These are phyloP conservation scores for Rotaria socialis DNA, from an alignment of 2,888 invertebrate species.

Conservation along the genomic window DNA sequence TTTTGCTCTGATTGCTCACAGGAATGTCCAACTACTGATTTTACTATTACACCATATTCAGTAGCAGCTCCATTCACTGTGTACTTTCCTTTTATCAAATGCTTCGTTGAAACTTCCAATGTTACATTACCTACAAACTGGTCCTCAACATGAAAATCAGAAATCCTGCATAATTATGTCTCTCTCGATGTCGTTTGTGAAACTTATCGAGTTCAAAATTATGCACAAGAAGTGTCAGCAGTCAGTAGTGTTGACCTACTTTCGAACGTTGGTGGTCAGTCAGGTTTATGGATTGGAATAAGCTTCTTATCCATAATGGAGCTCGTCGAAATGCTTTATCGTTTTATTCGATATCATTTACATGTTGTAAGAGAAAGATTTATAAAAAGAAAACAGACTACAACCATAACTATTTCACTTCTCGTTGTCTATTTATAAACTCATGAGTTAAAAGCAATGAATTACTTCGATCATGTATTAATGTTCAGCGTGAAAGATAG, in stretches of 20 bases:
- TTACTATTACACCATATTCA: neutral
- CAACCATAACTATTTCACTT: neutral
- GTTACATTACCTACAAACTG: neutral
- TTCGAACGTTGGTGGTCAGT: neutral
- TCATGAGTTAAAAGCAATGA: too few species aligned
- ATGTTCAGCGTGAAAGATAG: too few species aligned
- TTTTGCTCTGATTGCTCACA: neutral
- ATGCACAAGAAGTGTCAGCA: neutral
- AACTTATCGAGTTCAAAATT: neutral
- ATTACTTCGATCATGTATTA: too few species aligned
- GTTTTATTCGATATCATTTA: neutral
- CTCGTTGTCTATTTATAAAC: too few species aligned
- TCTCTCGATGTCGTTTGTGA: neutral
- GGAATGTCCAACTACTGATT: neutral
- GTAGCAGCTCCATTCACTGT: neutral
- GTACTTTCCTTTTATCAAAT: too few species aligned
- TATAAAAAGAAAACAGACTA: neutral
- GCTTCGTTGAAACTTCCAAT: neutral
- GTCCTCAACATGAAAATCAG: neutral
- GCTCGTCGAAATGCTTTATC: neutral
- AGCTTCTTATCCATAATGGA: neutral
- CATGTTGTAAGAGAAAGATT: neutral
- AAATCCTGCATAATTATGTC: neutral
- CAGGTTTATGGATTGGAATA: neutral
- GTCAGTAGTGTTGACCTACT: neutral